Evolutionary conservation across 2,888 invertebrate species (phyloP), one percentile per base, ranked within the genome.

Genomic region (Phasia obesa): DNA sequence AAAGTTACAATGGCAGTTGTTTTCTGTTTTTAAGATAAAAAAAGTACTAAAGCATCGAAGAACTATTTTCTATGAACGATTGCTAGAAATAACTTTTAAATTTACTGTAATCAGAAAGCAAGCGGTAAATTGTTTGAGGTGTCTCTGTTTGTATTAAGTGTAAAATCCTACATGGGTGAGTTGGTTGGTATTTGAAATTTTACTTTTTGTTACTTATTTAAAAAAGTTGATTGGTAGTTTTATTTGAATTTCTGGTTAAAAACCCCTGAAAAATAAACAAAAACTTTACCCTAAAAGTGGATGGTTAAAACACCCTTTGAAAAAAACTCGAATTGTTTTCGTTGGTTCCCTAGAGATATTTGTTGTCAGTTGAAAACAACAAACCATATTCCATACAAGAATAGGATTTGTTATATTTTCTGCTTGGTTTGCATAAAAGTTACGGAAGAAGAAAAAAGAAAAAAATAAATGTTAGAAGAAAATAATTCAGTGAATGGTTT

Each of bases 271-370:
- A 67, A 67, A 51, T 11, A 57, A 57, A 57, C 5, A 38, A 55
- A 64, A 53, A 64, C n/a, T 35, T 35, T 44, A 67, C 75, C 75
- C 67, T 65, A 21, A 25, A 42, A 38, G 17, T 62, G 64, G 27
- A n/a, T n/a, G n/a, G n/a, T 62, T 27, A 53, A 62, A 57, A 62
- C 7, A 11, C 44, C 44, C 53, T 51, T 69, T 59, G 47, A 31
- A 53, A 65, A 25, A 62, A 31, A 57, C 65, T 53, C 44, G 65
- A 81, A 67, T 62, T 65, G 71, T 71, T 69, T 76, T 71, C 67
- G 57, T 67, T 71, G n/a, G 60, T 35, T 71, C 81, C 81, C 81
- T 67, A 44, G 81, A 76, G 81, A 76, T 76, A 71, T 71, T 51
- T 81, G 59, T 73, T 79, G 78, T 79, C 65, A 73, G 57, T 79